Base-by-base conservation (phyloP, 2,888 invertebrate species). In the Dione juno region DNA sequence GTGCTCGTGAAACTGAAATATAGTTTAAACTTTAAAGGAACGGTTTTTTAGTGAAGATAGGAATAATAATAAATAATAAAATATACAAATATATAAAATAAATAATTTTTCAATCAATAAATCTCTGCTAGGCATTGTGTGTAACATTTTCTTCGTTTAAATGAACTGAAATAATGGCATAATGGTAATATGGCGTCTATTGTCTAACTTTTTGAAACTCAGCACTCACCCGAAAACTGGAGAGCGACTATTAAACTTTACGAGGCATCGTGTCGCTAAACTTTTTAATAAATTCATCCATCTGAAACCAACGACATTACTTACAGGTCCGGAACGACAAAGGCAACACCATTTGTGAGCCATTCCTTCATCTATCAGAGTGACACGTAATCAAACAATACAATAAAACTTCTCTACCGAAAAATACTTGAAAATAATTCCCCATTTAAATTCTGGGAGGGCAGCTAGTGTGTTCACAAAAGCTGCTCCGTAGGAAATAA, bases 351-450 rank as follows among this genome's bases (percentile, higher is more conserved):
- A 84, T 91, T 90, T 89, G 81, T 82, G 84, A 85, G 84, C 84
- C 82, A 84, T 89, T 88, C 85, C 86, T 88, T 86, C 90, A 92
- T 92, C 90, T 89, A 89, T 91, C 90, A 90, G 87, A 85, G 86
- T 90, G 92, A 92, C 92, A 92, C 84, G 89, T 89, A 93, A 93
- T 92, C 92, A 92, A 92, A 92, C 90, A 92, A 92, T 92, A 93
- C 91, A 93, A 93, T 92, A 91, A 92, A 92, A 91, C 87, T 91
- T 91, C 88, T 89, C 86, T 88, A 80, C 85, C 87, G 86, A 92
- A 93, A 92, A 92, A 92, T 92, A 90, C 92, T 93, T 91, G 86
- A 92, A 89, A 91, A 92, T 92, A 93, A 93, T 92, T 92, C 88
- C 80, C 89, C 90, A 92, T 93, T 93, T 92, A 92, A 92, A 92